These are phyloP conservation scores for Drosophila falleni DNA, from an alignment of 2,888 invertebrate genomes.

Conservation along the genomic window DNA sequence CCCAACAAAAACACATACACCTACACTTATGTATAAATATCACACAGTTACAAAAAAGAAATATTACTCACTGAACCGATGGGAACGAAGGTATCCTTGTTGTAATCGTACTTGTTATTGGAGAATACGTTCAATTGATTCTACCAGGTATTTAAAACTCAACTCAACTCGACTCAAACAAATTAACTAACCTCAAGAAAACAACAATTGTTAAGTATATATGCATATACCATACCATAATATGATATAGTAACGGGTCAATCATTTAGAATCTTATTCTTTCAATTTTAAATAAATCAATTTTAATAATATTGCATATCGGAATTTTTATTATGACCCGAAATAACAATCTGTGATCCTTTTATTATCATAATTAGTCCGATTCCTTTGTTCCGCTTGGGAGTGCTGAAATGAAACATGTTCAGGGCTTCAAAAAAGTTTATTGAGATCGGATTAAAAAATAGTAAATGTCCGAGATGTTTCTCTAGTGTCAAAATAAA, in stretches of 20 bases:
- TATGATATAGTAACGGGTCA: constrained; percentile 16
- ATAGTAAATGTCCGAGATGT: neutral
- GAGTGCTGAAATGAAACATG: too few species aligned
- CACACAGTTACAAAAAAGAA: constrained; percentile 14
- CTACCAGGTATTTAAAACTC: constrained; percentile 58
- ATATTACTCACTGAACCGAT: constrained; percentile 43
- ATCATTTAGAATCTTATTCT: neutral
- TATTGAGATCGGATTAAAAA: neutral
- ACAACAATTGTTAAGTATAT: constrained; percentile 28
- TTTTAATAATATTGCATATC: neutral
- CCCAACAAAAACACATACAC: constrained; percentile 1
- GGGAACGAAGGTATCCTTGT: constrained; percentile 50
- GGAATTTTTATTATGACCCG: neutral
- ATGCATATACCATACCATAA: constrained; percentile 37
- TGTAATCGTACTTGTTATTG: constrained; percentile 47
- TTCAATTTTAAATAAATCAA: neutral
- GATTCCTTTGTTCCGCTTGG: too few species aligned
- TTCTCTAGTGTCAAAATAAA: neutral
- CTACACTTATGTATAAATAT: constrained; percentile 19
- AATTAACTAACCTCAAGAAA: constrained; percentile 44
- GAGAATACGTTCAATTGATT: constrained; percentile 62
- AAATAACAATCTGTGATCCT: too few species aligned
- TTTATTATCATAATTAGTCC: too few species aligned
- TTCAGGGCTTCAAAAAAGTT: neutral
- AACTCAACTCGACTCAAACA: constrained; percentile 24